These are phyloP conservation scores for Orussus abietinus DNA, from an alignment of 1,140 invertebrate species.

Conservation along the genomic window DNA sequence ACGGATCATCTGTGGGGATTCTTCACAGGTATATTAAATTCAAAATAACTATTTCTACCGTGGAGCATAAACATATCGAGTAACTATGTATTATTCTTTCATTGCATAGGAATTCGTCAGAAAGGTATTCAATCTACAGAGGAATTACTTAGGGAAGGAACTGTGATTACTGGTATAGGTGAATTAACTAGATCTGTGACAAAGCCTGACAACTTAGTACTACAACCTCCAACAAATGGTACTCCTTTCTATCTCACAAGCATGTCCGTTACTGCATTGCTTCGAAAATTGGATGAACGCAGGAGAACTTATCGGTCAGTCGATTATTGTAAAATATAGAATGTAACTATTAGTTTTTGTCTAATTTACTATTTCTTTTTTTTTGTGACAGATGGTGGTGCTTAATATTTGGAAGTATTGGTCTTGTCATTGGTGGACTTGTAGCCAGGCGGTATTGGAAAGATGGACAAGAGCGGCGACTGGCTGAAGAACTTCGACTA, in stretches of 20 bases:
- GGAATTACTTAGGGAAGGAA: conserved; percentile 71
- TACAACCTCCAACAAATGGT: conserved; percentile 67
- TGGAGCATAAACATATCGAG: not conserved
- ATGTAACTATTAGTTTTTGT: conserved; percentile 13
- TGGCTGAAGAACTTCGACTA: conserved; percentile 56
- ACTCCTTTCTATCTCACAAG: conserved; percentile 69
- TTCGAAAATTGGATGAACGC: conserved; percentile 66
- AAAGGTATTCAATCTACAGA: conserved; percentile 75
- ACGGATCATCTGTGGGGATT: conserved; percentile 78
- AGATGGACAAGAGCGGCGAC: conserved; percentile 53
- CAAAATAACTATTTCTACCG: conserved; percentile 2
- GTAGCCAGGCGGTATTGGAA: conserved; percentile 63
- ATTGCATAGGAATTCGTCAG: conserved; percentile 57
- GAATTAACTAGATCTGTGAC: conserved; percentile 56
- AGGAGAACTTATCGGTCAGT: conserved; percentile 59
- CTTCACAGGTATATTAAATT: conserved; percentile 57
- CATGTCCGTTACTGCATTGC: conserved; percentile 62
- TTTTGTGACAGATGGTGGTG: conserved; percentile 57
- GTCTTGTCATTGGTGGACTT: conserved; percentile 61
- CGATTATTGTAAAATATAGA: not conserved
- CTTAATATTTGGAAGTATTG: conserved; percentile 65
- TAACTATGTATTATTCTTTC: not conserved
- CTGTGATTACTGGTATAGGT: conserved; percentile 71
- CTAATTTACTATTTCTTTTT: conserved; percentile 13
- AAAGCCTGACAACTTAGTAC: conserved; percentile 56